phyloP scores from a whole-genome alignment of 2,888 invertebrate species.

The Caenorhabditis sp. region DNA sequence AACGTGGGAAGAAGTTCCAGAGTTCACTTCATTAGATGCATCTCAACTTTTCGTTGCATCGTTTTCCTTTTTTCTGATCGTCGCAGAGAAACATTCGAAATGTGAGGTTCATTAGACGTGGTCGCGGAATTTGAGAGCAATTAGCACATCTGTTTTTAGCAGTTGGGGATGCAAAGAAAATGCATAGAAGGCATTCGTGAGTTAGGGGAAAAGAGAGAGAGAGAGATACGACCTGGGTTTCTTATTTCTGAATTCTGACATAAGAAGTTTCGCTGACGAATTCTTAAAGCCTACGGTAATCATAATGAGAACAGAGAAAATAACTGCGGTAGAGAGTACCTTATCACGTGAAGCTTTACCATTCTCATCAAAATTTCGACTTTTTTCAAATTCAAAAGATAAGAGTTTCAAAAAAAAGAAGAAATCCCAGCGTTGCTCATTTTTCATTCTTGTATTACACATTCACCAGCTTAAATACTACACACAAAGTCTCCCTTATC shows the following conservation, averaged over 20 bases:
- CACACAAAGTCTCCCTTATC: background rate
- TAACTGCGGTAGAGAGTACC: too few species aligned
- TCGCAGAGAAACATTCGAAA: slow-evolving; percentile 47
- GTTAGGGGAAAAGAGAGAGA: background rate
- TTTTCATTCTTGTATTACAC: background rate
- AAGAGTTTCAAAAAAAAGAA: too few species aligned
- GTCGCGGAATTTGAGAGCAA: slow-evolving; percentile 52
- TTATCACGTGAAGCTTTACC: too few species aligned
- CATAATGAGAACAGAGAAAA: too few species aligned
- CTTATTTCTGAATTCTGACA: slow-evolving; percentile 23
- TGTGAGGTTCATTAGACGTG: slow-evolving; percentile 57
- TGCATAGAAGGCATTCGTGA: background rate
- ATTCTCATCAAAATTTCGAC: too few species aligned
- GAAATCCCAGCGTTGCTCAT: too few species aligned
- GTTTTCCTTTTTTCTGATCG: slow-evolving; percentile 13
- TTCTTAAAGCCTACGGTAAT: slow-evolving; percentile 14
- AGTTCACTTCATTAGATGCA: slow-evolving; percentile 53
- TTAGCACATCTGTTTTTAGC: slow-evolving; percentile 37
- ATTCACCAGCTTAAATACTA: background rate
- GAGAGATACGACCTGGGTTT: slow-evolving; percentile 19
- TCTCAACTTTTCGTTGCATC: slow-evolving; percentile 1
- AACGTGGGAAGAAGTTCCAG: slow-evolving; percentile 43
- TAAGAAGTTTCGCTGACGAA: slow-evolving; percentile 15
- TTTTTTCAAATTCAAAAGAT: too few species aligned
- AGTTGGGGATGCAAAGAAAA: background rate